phyloP scores from a whole-genome alignment of 2,797 vertebrate genomes.

The Mergus octosetaceus region DNA sequence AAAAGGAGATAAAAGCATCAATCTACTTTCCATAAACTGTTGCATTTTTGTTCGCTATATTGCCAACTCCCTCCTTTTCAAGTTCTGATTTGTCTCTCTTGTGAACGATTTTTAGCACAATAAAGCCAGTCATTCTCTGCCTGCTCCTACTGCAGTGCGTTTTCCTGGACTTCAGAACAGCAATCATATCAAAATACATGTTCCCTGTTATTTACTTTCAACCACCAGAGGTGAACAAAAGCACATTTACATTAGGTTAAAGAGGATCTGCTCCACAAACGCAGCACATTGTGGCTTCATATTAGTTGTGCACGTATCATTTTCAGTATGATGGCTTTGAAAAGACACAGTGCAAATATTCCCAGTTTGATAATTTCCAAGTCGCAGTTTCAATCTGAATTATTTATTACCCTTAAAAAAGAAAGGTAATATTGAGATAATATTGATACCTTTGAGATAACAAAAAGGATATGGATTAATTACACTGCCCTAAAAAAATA shows the following conservation, averaged over 20 bases:
- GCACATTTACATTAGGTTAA: neutral
- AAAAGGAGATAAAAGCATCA: neutral
- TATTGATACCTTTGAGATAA: neutral
- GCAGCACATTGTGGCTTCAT: neutral
- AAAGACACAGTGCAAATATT: neutral
- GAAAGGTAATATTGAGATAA: neutral
- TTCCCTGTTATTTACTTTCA: neutral
- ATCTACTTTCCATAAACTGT: neutral
- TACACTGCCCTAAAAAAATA: neutral
- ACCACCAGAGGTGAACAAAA: neutral
- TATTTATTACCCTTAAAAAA: neutral
- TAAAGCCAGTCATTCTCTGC: neutral
- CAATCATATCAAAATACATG: neutral
- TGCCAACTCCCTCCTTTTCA: neutral
- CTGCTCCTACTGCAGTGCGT: neutral
- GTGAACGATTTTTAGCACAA: neutral
- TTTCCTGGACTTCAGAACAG: neutral
- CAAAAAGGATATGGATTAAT: neutral
- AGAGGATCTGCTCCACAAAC: neutral
- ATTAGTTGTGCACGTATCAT: neutral
- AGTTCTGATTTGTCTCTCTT: neutral
- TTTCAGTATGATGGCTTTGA: neutral
- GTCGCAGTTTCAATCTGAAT: neutral
- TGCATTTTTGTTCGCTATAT: neutral
- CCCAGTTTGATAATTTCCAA: neutral